phyloP scores from a whole-genome alignment of 2,888 invertebrate genomes.

The Nipponacmea schrenckii region DNA sequence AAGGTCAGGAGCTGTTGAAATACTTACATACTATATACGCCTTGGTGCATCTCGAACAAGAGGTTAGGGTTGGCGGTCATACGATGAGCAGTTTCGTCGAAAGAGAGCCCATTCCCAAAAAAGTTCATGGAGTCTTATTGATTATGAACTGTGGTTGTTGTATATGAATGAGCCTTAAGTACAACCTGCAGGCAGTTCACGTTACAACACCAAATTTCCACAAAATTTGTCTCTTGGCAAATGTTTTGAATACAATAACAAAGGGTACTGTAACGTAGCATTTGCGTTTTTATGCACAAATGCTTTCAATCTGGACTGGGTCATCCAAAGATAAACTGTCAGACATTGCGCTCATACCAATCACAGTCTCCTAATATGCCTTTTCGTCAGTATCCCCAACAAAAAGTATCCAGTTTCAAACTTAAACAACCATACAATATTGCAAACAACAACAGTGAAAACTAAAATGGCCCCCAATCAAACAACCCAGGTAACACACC shows the following conservation, averaged over 20 bases:
- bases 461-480: too few species aligned
- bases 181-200: background rate
- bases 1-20: too few species aligned
- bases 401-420: too few species aligned
- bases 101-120: too few species aligned
- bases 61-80: background rate
- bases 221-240: background rate
- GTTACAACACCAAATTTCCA: background rate
- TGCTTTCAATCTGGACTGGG: background rate
- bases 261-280: background rate
- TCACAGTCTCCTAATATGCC: too few species aligned
- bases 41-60: background rate
- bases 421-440: too few species aligned
- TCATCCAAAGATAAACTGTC: background rate
- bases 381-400: too few species aligned
- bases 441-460: too few species aligned
- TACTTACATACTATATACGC: background rate
- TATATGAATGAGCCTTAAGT: background rate
- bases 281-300: background rate
- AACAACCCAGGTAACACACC: too few species aligned
- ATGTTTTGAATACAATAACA: background rate
- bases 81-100: background rate
- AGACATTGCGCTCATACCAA: too few species aligned
- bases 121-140: too few species aligned
- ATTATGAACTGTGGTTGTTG: background rate